Conservation (phyloP, 2,888 invertebrate genomes). For the Fabriciana adippe region DNA sequence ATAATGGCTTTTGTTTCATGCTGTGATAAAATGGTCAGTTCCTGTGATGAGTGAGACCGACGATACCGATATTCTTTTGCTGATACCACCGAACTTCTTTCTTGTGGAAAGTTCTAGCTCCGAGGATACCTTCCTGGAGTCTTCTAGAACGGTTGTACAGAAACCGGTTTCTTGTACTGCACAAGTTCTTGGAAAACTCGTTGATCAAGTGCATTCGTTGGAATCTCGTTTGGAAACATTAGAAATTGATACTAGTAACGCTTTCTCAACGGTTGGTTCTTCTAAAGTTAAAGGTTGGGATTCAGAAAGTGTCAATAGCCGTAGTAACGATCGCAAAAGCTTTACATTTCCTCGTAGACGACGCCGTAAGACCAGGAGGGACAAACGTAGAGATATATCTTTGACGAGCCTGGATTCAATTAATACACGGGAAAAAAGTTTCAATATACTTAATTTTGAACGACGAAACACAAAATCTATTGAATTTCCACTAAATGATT, state of each 20-base stretch:
- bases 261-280: slow-evolving; percentile 53
- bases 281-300: slow-evolving; percentile 54
- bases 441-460: slow-evolving; percentile 3
- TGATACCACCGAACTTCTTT: slow-evolving; percentile 90
- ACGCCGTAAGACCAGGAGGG: slow-evolving; percentile 57
- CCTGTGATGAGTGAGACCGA: slow-evolving; percentile 83
- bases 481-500: slow-evolving; percentile 47
- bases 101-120: slow-evolving; percentile 83
- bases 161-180: slow-evolving; percentile 75
- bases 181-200: slow-evolving; percentile 79
- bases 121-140: slow-evolving; percentile 72
- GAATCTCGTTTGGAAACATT: slow-evolving; percentile 78
- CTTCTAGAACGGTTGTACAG: slow-evolving; percentile 73
- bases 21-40: slow-evolving; percentile 39
- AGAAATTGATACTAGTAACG: slow-evolving; percentile 59
- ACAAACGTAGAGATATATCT: slow-evolving; percentile 55
- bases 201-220: slow-evolving; percentile 84
- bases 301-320: slow-evolving; percentile 59
- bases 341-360: slow-evolving; percentile 72
- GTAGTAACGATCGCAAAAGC: slow-evolving; percentile 63
- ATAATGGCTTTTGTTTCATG: slow-evolving; percentile 60
- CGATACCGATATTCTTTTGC: slow-evolving; percentile 90
- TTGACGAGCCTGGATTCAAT: slow-evolving; percentile 61
- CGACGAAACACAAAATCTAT: slow-evolving; percentile 31
- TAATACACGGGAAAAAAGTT: slow-evolving; percentile 14